phyloP scores from a whole-genome alignment of 1,140 invertebrate genomes.

The Amphibalanus amphitrite region DNA sequence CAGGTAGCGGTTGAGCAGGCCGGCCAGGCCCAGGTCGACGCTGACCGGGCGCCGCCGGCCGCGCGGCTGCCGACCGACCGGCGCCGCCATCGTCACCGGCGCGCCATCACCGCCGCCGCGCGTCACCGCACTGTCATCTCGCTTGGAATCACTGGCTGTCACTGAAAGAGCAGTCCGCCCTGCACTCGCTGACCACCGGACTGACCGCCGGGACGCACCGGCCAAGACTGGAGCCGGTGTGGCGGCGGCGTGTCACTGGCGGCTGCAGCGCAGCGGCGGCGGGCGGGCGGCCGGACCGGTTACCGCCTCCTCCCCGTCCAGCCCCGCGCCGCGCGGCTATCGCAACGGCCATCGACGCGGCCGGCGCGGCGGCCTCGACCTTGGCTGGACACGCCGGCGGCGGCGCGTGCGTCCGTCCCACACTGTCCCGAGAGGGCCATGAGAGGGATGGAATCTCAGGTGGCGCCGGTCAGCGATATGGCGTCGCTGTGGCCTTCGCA shows the following conservation, averaged over 20 bases:
- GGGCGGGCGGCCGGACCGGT: no score
- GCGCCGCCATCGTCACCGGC: background rate
- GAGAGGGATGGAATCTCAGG: no score
- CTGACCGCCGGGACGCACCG: background rate
- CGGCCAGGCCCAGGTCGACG: background rate
- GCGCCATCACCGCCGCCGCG: background rate
- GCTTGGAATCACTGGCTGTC: no score
- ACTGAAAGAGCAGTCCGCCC: no score
- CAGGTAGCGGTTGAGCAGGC: background rate
- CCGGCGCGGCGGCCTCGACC: background rate
- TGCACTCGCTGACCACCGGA: background rate
- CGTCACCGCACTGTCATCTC: background rate
- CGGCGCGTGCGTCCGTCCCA: no score
- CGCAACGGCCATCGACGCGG: background rate
- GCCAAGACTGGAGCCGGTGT: background rate
- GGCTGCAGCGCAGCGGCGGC: background rate
- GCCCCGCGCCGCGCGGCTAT: background rate
- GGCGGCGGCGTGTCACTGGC: no score
- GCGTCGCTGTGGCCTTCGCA: no score
- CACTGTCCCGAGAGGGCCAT: no score
- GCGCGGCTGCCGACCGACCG: background rate
- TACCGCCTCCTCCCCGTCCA: background rate
- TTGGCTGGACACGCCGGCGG: background rate
- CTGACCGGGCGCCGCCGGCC: background rate
- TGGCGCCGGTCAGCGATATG: no score